Evolutionary conservation across 2,888 invertebrate species (phyloP).

Genomic region (Trichopria drosophilae): DNA sequence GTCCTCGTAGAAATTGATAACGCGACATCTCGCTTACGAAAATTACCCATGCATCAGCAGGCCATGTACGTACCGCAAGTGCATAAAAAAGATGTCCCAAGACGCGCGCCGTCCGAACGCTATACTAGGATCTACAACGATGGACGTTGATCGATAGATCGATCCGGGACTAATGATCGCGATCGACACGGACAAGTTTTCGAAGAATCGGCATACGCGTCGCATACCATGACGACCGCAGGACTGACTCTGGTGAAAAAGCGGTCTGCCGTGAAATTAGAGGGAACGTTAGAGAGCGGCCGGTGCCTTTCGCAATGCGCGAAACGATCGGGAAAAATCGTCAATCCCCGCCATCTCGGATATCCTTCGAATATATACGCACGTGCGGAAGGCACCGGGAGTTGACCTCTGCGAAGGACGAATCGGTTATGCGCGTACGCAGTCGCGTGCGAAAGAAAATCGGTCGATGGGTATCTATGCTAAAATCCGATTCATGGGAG

Average conservation of each 20-base stretch:
- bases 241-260: conserved; percentile 15
- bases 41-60: too few relatives aligned
- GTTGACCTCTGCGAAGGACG: conserved; percentile 14
- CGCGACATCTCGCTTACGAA: too few relatives aligned
- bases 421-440: conserved; percentile 23
- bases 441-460: neutral
- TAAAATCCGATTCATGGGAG: too few relatives aligned
- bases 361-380: conserved; percentile 17
- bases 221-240: conserved; percentile 10
- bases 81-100: too few relatives aligned
- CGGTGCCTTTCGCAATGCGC: conserved; percentile 28
- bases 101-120: too few relatives aligned
- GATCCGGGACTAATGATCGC: too few relatives aligned
- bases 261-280: conserved; percentile 40
- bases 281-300: conserved; percentile 36
- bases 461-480: neutral
- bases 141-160: too few relatives aligned
- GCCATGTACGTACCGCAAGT: too few relatives aligned
- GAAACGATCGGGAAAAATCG: conserved; percentile 18
- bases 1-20: too few relatives aligned
- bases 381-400: conserved; percentile 26
- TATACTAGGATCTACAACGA: too few relatives aligned
- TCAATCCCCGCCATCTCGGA: conserved; percentile 14
- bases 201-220: neutral
- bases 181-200: conserved; percentile 21